A percentile compares a stretch with the other conserved stretches of the same genome.
Conservation (phyloP, 2,888 invertebrate genomes). For the Leptinotarsa tumamoca region DNA sequence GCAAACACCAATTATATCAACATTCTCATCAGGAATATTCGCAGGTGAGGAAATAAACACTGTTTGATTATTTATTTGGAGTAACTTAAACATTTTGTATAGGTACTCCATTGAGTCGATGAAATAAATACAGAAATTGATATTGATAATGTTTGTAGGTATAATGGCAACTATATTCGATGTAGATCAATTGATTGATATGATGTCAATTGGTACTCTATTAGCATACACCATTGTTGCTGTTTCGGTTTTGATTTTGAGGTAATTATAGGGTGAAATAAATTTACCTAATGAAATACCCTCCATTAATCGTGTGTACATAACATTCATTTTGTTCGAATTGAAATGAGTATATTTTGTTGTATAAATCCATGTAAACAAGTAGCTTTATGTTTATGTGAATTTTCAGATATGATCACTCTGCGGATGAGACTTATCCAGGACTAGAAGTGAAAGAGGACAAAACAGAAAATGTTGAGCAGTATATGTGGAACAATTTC, state of each 20-base stretch:
- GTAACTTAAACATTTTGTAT: too few species aligned
- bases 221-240: conserved; percentile 94
- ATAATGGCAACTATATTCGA: conserved; percentile 91
- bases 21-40: conserved; percentile 80
- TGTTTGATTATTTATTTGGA: neutral
- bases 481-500: conserved; percentile 49
- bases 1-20: conserved; percentile 84
- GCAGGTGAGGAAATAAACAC: conserved; percentile 70
- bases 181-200: conserved; percentile 90
- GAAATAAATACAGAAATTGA: neutral
- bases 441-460: conserved; percentile 47
- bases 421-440: conserved; percentile 45
- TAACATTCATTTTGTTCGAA: too few species aligned
- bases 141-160: conserved; percentile 67
- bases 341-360: too few species aligned
- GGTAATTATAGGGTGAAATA: conserved; percentile 67
- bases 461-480: conserved; percentile 39
- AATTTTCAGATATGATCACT: conserved; percentile 53
- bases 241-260: conserved; percentile 86
- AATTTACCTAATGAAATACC: neutral
- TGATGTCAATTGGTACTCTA: conserved; percentile 95
- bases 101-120: neutral
- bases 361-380: too few species aligned
- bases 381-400: conserved; percentile 16
- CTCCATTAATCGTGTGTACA: neutral